Evolutionary conservation across 1,140 invertebrate genomes (phyloP), one percentile per base, ranked within the genome.

Genomic region (Monochamus saltuarius): DNA sequence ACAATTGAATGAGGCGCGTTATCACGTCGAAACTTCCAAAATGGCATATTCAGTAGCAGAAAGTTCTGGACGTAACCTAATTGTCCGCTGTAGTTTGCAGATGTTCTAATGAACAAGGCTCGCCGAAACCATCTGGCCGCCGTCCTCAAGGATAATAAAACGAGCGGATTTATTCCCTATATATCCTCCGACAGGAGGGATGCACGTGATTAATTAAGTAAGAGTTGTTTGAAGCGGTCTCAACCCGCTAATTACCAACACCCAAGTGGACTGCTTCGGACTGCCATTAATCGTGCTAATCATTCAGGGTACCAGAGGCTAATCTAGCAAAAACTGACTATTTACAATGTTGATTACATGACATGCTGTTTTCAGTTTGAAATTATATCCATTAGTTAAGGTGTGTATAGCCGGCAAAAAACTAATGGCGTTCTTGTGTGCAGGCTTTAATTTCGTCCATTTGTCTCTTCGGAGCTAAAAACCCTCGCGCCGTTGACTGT

Each of bases 301-400:
- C 53, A 56, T 43, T 56, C 49, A 35, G 22, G 13, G 34, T 51
- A n/a, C 49, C 16, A 14, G 49, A 13, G 35, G 49, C 22, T 35
- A 56, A 45, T 56, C 29, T 13, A 56, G 45, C 53, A 56, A 56
- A 56, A 56, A 56, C 9, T 56, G 14, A 8, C 8, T 56, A 56
- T 56, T 56, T 36, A 56, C 42, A 56, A 45, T 56, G 53, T 56
- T 56, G 53, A 56, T 56, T 56, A 56, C 39, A 43, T 42, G 14
- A 40, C 53, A 56, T 42, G 53, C 53, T 56, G 45, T 56, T 56
- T 56, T 56, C 40, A 22, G 19, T 56, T 45, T 13, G 40, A 16
- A 56, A 56, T 54, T 54, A 54, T 43, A 46, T 56, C 53, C 53
- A 56, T 56, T 56, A 56, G 53, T 36, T 34, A 19, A 56, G 53